Conservation (phyloP, 2,113 vertebrate species). For the Mastomys coucha region DNA sequence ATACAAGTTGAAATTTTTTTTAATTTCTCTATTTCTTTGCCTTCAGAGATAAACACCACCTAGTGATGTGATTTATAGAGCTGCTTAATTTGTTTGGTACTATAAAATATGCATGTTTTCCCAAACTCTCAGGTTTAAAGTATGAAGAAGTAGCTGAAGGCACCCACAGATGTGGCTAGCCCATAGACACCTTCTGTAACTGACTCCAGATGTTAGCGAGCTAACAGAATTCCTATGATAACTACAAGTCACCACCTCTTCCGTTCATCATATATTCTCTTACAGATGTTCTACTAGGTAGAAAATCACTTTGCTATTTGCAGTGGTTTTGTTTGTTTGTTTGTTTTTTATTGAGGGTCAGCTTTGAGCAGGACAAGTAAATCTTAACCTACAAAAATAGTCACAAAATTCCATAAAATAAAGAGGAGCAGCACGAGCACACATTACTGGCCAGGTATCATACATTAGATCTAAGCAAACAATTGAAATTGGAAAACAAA, state of each 20-base stretch:
- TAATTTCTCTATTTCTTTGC: neutral
- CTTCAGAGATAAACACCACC: neutral
- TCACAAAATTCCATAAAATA: neutral
- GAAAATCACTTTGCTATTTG: neutral
- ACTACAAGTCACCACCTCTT: neutral
- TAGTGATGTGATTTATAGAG: constrained; percentile 3
- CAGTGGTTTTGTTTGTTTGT: neutral
- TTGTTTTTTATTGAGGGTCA: neutral
- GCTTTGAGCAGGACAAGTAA: neutral
- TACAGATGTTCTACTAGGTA: neutral
- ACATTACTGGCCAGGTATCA: neutral
- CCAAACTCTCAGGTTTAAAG: neutral
- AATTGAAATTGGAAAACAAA: constrained; percentile 28
- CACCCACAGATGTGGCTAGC: neutral
- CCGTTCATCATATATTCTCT: neutral
- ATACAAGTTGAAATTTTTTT: neutral
- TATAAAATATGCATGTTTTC: neutral
- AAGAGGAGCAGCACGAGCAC: neutral
- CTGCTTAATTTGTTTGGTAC: neutral
- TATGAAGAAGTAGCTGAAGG: constrained; percentile 13
- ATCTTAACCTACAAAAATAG: neutral
- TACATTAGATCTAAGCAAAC: neutral
- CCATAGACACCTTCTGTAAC: neutral
- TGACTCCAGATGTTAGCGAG: neutral
- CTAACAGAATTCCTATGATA: neutral